Conservation (phyloP, 1,140 invertebrate species). For the Mactra quadrangularis region DNA sequence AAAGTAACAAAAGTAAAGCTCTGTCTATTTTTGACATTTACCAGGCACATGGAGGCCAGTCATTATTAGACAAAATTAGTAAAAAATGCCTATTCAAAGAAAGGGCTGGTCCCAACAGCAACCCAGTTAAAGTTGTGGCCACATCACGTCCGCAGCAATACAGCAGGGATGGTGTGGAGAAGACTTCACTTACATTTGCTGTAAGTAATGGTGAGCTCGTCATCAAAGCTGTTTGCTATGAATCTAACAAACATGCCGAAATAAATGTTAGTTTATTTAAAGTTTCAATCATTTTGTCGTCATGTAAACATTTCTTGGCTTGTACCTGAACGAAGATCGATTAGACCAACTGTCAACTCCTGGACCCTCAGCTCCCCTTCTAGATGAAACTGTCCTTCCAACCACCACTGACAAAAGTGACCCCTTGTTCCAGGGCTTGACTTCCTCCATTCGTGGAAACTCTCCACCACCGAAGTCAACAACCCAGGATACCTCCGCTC, state of each 20-base stretch:
- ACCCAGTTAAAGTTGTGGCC: background rate
- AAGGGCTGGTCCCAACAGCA: background rate
- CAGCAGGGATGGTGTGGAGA: background rate
- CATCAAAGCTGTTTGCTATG: background rate
- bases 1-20: slow-evolving; percentile 16
- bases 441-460: too few species aligned
- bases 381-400: too few species aligned
- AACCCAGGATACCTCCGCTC: too few species aligned
- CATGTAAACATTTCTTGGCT: too few species aligned
- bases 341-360: too few species aligned
- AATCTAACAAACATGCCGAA: background rate
- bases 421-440: too few species aligned
- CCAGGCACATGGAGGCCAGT: slow-evolving; percentile 43
- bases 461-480: too few species aligned
- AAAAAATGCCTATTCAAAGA: background rate
- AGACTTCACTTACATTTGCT: background rate
- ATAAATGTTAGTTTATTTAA: background rate
- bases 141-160: background rate
- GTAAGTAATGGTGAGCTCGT: background rate
- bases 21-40: slow-evolving; percentile 61
- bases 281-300: too few species aligned
- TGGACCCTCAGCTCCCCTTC: too few species aligned
- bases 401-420: too few species aligned
- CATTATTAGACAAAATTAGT: background rate
- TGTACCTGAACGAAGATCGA: too few species aligned